These are phyloP conservation scores for Corbicula japonica DNA, from an alignment of 2,888 invertebrate genomes.

Conservation along the genomic window DNA sequence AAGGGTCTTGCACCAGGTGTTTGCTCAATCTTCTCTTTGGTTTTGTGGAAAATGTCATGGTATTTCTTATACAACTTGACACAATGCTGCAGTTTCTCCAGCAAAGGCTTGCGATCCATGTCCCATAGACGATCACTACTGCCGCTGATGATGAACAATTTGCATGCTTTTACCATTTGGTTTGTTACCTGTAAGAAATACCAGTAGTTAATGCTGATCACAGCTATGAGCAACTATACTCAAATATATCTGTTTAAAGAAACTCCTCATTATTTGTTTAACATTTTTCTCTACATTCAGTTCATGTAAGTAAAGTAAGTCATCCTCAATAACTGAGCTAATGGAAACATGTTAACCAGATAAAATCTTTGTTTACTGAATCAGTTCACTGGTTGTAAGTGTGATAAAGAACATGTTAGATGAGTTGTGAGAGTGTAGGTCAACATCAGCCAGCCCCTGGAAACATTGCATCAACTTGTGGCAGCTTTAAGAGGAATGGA, in stretches of 20 bases:
- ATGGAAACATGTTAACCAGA: not conserved
- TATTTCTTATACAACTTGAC: conserved; percentile 88
- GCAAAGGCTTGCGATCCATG: conserved; percentile 74
- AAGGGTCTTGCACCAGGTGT: conserved; percentile 82
- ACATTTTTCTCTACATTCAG: not conserved
- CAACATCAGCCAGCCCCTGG: too few relatives aligned
- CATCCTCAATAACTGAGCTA: not conserved
- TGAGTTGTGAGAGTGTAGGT: too few relatives aligned
- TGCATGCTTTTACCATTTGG: conserved; percentile 86
- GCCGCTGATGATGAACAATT: conserved; percentile 82
- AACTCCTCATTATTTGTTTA: too few relatives aligned
- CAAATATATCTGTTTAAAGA: too few relatives aligned
- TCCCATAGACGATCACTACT: conserved; percentile 82
- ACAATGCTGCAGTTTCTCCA: conserved; percentile 87
- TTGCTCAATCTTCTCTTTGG: conserved; percentile 81
- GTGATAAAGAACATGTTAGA: too few relatives aligned
- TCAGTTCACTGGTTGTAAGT: too few relatives aligned
- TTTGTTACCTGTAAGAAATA: conserved; percentile 83
- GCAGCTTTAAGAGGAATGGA: too few relatives aligned
- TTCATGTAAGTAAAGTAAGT: not conserved
- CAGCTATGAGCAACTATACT: too few relatives aligned
- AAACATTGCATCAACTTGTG: too few relatives aligned
- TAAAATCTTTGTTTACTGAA: too few relatives aligned
- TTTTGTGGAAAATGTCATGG: conserved; percentile 89
- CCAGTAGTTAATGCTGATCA: too few relatives aligned